Evolutionary conservation across 2,888 invertebrate genomes (phyloP).

Genomic region (Axea sp.): DNA sequence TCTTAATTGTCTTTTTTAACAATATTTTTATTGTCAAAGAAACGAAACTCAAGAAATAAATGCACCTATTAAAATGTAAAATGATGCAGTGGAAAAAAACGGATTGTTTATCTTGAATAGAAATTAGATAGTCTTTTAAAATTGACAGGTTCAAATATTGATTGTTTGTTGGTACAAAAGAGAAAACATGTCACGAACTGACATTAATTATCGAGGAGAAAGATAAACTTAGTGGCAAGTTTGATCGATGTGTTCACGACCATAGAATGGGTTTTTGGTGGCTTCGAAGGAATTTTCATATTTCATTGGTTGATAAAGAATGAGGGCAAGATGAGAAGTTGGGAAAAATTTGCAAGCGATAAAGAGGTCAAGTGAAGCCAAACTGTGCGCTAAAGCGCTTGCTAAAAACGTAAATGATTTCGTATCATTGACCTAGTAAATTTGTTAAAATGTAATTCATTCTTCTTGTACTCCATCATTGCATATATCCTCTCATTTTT

Average conservation of each 20-base stretch:
- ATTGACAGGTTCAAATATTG: not conserved
- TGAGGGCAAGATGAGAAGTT: conserved; percentile 4
- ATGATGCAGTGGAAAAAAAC: too few relatives aligned
- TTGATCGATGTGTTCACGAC: conserved; percentile 15
- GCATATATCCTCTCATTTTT: too few relatives aligned
- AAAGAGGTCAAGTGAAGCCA: conserved; percentile 13
- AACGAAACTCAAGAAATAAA: too few relatives aligned
- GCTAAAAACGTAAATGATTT: conserved; percentile 31
- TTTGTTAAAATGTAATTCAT: too few relatives aligned
- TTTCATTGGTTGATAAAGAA: conserved; percentile 15
- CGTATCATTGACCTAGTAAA: conserved; percentile 24
- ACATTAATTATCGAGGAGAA: conserved; percentile 17
- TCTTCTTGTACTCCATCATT: too few relatives aligned
- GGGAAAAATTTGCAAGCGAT: conserved; percentile 16
- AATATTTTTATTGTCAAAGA: too few relatives aligned
- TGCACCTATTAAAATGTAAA: too few relatives aligned
- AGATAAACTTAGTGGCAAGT: conserved; percentile 17
- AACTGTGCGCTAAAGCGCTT: conserved; percentile 12
- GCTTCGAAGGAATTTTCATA: conserved; percentile 21
- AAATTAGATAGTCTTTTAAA: not conserved
- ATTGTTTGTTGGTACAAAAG: not conserved
- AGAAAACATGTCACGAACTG: conserved; percentile 3
- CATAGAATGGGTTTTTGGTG: conserved; percentile 2
- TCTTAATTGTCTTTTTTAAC: too few relatives aligned
- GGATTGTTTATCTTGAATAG: too few relatives aligned